Conservation (phyloP, 1,140 invertebrate species). For the Cyphomyrmex costatus region DNA sequence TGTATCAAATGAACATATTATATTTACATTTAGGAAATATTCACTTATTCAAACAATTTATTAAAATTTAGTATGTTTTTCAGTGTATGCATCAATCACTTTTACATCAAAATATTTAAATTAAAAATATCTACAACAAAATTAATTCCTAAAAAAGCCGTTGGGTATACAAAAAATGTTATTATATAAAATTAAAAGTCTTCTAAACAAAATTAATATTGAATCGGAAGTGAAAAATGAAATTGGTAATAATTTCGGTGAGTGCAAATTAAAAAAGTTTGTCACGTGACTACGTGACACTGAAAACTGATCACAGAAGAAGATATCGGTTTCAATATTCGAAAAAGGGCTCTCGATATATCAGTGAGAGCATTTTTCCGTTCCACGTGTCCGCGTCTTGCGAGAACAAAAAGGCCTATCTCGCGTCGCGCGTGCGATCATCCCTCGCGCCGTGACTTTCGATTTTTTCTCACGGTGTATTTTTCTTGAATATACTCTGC, state of each 20-base stretch:
- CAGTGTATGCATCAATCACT: background rate
- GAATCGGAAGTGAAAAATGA: background rate
- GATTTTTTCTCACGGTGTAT: conserved; percentile 76
- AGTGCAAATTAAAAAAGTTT: background rate
- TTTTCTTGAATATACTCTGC: conserved; percentile 83
- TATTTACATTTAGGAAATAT: too few relatives aligned
- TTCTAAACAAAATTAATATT: background rate
- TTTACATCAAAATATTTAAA: background rate
- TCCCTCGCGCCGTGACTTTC: conserved; percentile 46
- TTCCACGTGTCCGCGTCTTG: background rate
- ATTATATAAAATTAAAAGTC: background rate
- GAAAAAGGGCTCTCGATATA: background rate
- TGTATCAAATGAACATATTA: too few relatives aligned
- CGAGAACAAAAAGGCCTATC: conserved; percentile 25
- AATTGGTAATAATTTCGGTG: background rate
- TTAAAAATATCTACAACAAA: background rate
- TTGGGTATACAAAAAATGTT: too few relatives aligned
- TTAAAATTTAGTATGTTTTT: too few relatives aligned
- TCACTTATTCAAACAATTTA: too few relatives aligned
- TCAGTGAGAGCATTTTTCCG: conserved; percentile 4
- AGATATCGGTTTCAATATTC: background rate
- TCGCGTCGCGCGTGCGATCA: conserved; percentile 50
- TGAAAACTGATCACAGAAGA: conserved; percentile 1
- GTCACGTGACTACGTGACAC: background rate
- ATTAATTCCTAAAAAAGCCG: too few relatives aligned